phyloP scores from a whole-genome alignment of 2,113 vertebrate genomes.

The Donacobius atricapilla region DNA sequence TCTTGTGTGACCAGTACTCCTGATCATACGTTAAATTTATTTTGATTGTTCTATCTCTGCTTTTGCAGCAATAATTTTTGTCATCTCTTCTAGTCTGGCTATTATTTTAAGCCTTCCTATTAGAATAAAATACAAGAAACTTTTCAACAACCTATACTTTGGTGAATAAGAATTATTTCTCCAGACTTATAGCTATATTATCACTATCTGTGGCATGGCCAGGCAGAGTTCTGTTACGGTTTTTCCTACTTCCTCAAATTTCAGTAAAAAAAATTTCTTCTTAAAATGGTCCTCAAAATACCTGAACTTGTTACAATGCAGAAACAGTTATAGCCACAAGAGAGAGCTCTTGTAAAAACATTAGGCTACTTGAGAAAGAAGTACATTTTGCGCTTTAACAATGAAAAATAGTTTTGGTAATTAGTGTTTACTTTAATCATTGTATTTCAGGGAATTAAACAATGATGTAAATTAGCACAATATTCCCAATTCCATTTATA shows the following conservation, averaged over 20 bases:
- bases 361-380: neutral
- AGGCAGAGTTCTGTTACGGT: neutral
- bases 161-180: conserved; percentile 24
- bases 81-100: neutral
- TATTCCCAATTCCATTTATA: neutral
- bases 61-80: conserved; percentile 1
- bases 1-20: neutral
- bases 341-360: conserved; percentile 75
- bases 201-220: neutral
- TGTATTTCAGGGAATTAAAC: conserved; percentile 37
- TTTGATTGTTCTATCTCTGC: neutral
- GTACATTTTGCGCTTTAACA: neutral
- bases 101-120: neutral
- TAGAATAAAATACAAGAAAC: neutral
- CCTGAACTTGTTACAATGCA: neutral
- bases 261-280: neutral
- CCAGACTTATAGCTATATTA: neutral
- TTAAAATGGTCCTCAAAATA: neutral
- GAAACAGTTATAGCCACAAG: conserved; percentile 63
- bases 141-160: neutral
- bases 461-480: neutral
- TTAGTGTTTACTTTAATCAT: conserved; percentile 47
- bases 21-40: conserved; percentile 15
- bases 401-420: conserved; percentile 18
- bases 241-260: conserved; percentile 21